These are phyloP conservation scores for Watsonalla binaria DNA, from an alignment of 2,888 invertebrate genomes.

Conservation along the genomic window DNA sequence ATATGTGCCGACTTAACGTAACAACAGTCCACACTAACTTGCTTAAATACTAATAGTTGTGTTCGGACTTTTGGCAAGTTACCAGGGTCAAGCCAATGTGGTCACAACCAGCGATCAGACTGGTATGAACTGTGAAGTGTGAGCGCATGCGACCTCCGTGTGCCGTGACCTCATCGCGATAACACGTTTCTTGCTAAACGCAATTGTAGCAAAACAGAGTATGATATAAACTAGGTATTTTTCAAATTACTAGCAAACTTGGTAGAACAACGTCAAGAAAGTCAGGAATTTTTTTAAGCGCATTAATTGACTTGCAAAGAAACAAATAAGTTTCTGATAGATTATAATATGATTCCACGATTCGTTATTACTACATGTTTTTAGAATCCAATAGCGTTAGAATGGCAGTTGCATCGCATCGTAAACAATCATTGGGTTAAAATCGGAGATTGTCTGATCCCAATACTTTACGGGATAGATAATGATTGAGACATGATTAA, in stretches of 20 bases:
- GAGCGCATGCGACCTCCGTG: conserved; percentile 43
- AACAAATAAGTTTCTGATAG: too few species aligned
- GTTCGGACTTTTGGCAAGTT: conserved; percentile 13
- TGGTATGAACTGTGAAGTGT: conserved; percentile 7
- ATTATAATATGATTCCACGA: too few species aligned
- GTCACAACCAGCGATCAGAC: conserved; percentile 11
- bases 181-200: conserved; percentile 35
- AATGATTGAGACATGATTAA: too few species aligned
- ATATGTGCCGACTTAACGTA: not conserved
- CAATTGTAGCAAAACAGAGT: not conserved
- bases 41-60: not conserved
- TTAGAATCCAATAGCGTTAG: too few species aligned
- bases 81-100: conserved; percentile 34
- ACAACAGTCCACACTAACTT: not conserved
- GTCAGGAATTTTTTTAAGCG: too few species aligned
- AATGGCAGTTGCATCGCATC: too few species aligned
- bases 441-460: too few species aligned
- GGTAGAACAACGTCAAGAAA: too few species aligned
- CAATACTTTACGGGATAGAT: too few species aligned
- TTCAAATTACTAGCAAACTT: not conserved
- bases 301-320: too few species aligned
- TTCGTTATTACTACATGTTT: too few species aligned
- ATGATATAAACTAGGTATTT: not conserved
- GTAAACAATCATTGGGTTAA: too few species aligned
- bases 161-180: conserved; percentile 53